These are phyloP conservation scores for Ganaspis sp. DNA, from an alignment of 1,140 invertebrate species.

Conservation along the genomic window DNA sequence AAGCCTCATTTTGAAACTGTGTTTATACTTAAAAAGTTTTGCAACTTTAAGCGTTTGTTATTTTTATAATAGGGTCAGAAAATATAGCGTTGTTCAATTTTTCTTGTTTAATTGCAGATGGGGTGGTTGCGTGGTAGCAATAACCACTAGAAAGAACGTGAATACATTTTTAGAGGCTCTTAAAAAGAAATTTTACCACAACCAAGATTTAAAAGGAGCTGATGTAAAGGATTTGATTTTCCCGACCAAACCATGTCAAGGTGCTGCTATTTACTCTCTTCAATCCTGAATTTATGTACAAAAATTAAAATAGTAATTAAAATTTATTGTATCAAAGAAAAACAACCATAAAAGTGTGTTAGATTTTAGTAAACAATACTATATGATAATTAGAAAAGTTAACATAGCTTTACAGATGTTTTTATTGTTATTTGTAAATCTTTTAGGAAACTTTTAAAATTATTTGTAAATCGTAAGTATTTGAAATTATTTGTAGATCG, in stretches of 20 bases:
- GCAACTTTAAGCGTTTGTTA: neutral
- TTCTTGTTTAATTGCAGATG: slow-evolving; percentile 80
- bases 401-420: too few species aligned
- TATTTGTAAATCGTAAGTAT: too few species aligned
- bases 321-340: neutral
- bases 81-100: slow-evolving; percentile 38
- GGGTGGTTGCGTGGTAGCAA: slow-evolving; percentile 96
- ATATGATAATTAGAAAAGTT: too few species aligned
- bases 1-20: too few species aligned
- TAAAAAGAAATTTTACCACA: slow-evolving; percentile 83
- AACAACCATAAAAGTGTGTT: too few species aligned
- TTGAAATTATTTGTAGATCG: too few species aligned
- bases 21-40: neutral
- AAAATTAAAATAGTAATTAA: neutral
- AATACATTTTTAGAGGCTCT: slow-evolving; percentile 84
- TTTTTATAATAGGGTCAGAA: neutral
- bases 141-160: slow-evolving; percentile 83
- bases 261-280: slow-evolving; percentile 73
- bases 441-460: too few species aligned
- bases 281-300: slow-evolving; percentile 11
- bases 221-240: slow-evolving; percentile 77
- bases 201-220: slow-evolving; percentile 66
- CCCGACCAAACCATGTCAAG: slow-evolving; percentile 79
- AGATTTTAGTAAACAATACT: too few species aligned
- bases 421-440: too few species aligned